Evolutionary conservation across 2,113 vertebrate genomes (phyloP).

Genomic region (Elgaria multicarinata): DNA sequence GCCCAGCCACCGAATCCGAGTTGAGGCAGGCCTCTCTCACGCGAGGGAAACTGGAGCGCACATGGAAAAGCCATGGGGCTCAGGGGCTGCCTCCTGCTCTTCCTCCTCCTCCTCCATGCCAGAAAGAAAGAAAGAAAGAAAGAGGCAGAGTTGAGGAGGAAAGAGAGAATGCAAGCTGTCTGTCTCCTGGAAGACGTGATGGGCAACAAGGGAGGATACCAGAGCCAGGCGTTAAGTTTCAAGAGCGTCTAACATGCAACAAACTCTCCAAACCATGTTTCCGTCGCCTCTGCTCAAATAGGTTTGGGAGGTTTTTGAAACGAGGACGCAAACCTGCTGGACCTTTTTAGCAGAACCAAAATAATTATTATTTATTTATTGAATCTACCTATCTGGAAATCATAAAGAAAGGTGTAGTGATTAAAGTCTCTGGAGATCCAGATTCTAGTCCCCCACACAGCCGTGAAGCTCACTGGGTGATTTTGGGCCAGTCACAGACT

Average conservation of each 20-base stretch:
- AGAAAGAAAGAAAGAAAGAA: not conserved
- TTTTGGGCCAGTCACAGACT: too few species aligned
- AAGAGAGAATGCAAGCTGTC: not conserved
- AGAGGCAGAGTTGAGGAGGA: too few species aligned
- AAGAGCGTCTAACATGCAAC: not conserved
- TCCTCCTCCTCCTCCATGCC: not conserved
- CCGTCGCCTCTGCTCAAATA: not conserved
- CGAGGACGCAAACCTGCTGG: not conserved
- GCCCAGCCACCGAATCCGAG: constrained; percentile 74
- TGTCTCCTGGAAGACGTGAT: not conserved
- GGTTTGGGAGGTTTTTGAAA: not conserved
- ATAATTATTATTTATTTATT: not conserved
- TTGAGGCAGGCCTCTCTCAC: constrained; percentile 76
- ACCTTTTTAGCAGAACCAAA: not conserved
- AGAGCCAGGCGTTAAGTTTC: not conserved
- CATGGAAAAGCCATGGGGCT: constrained; percentile 64
- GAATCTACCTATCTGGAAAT: too few species aligned
- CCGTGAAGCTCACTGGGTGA: too few species aligned
- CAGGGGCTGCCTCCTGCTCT: not conserved
- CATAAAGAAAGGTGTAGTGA: too few species aligned
- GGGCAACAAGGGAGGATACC: not conserved
- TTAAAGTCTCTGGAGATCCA: too few species aligned
- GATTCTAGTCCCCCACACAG: too few species aligned
- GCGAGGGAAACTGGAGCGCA: constrained; percentile 80
- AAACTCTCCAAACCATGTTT: not conserved